A percentile compares a stretch with the other conserved stretches of the same genome.
Evolutionary conservation across 2,888 invertebrate genomes (phyloP).

Genomic region (Odontocolon sp.): DNA sequence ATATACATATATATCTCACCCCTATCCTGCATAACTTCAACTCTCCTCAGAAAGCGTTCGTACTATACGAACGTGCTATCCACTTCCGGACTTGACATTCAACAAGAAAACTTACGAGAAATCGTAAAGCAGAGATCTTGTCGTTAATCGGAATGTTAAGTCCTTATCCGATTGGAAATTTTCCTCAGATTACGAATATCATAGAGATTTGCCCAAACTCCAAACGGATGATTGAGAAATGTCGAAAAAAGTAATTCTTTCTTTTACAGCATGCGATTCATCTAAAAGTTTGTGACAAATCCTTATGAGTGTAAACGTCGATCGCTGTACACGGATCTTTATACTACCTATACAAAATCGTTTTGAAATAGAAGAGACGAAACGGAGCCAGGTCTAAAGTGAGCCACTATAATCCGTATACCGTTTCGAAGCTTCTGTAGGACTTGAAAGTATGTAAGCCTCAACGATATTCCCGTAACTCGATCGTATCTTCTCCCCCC

Average conservation of each 20-base stretch:
- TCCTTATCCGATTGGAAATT: background rate
- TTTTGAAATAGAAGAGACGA: conserved; percentile 14
- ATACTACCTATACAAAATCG: background rate
- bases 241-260: background rate
- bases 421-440: conserved; percentile 18
- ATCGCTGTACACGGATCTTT: background rate
- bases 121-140: conserved; percentile 8
- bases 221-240: background rate
- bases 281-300: background rate
- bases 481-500: background rate
- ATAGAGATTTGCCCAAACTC: background rate
- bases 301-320: background rate
- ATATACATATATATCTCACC: conserved; percentile 12
- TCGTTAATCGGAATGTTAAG: background rate
- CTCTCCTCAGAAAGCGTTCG: background rate
- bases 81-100: conserved; percentile 28
- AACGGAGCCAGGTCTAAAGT: background rate
- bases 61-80: conserved; percentile 3
- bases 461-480: conserved; percentile 33
- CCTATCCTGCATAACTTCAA: background rate
- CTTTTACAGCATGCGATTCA: no score
- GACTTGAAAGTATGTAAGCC: conserved; percentile 9
- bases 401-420: conserved; percentile 8
- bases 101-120: conserved; percentile 2
- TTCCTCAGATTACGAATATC: background rate